Conservation (phyloP, 2,888 invertebrate genomes). For the Machimus atricapillus region DNA sequence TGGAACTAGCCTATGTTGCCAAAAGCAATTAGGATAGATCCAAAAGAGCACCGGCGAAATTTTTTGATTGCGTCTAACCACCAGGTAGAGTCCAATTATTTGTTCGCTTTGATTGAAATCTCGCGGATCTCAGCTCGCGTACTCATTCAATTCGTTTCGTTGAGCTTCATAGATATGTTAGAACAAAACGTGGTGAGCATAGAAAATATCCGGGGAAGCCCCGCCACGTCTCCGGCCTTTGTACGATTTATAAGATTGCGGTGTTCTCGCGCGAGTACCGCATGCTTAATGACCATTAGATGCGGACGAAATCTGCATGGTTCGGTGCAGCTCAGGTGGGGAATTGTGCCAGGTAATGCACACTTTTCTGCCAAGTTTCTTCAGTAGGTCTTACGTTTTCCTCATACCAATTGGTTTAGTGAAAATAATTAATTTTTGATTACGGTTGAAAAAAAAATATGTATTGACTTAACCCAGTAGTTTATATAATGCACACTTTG, state of each 20-base stretch:
- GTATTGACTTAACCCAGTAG: not conserved
- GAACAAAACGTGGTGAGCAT: not conserved
- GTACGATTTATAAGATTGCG: constrained; percentile 9
- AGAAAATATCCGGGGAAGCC: not conserved
- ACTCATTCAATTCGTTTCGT: not conserved
- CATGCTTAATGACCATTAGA: constrained; percentile 28
- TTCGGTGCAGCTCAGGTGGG: not conserved
- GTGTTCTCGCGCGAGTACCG: constrained; percentile 8
- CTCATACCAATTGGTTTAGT: not conserved
- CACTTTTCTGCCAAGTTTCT: not conserved
- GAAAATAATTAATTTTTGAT: not conserved
- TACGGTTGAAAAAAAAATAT: not conserved
- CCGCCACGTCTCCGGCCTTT: not conserved
- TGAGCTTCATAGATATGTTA: not conserved
- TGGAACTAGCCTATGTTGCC: not conserved
- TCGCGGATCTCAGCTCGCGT: not conserved
- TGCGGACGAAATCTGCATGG: constrained; percentile 9
- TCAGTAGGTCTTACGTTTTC: not conserved
- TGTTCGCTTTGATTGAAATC: not conserved
- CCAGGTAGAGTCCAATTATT: constrained; percentile 10
- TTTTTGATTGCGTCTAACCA: not conserved
- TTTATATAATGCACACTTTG: not conserved
- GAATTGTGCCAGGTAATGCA: constrained; percentile 11
- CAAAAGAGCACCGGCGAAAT: not conserved
- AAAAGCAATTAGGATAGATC: constrained; percentile 1